Evolutionary conservation across 2,113 vertebrate species (phyloP).

Genomic region (Eurystomus gularis): DNA sequence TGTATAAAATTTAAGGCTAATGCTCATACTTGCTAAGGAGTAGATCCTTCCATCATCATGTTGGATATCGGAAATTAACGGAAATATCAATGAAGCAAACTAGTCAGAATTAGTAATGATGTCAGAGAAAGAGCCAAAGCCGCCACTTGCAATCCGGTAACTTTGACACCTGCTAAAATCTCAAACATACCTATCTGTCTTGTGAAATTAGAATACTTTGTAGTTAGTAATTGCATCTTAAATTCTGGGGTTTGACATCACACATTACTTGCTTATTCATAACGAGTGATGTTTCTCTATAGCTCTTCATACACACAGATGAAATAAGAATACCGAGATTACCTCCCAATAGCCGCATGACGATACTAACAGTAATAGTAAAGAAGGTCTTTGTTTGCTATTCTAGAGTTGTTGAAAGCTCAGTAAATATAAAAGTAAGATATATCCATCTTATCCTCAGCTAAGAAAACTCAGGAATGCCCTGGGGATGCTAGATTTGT

Average conservation of each 20-base stretch:
- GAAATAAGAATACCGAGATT: neutral
- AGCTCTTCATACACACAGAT: neutral
- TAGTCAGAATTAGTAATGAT: neutral
- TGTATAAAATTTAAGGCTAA: neutral
- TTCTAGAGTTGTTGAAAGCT: slow-evolving; percentile 27
- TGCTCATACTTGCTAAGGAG: neutral
- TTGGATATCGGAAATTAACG: neutral
- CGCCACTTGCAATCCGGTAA: neutral
- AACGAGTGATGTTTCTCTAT: neutral
- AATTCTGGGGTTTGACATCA: neutral
- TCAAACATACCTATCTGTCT: neutral
- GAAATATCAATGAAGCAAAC: neutral
- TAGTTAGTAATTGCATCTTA: neutral
- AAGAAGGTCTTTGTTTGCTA: slow-evolving; percentile 5
- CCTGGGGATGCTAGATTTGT: slow-evolving; percentile 42
- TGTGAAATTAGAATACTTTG: neutral
- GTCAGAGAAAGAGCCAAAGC: neutral
- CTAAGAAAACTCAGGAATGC: slow-evolving; percentile 40
- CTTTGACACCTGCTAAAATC: neutral
- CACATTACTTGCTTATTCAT: neutral
- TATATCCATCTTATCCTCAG: slow-evolving; percentile 24
- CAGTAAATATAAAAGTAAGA: slow-evolving; percentile 52
- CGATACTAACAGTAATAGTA: neutral
- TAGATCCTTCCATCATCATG: neutral
- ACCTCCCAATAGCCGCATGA: neutral